phyloP scores from a whole-genome alignment of 1,140 invertebrate species.

The Plutomurus gul region DNA sequence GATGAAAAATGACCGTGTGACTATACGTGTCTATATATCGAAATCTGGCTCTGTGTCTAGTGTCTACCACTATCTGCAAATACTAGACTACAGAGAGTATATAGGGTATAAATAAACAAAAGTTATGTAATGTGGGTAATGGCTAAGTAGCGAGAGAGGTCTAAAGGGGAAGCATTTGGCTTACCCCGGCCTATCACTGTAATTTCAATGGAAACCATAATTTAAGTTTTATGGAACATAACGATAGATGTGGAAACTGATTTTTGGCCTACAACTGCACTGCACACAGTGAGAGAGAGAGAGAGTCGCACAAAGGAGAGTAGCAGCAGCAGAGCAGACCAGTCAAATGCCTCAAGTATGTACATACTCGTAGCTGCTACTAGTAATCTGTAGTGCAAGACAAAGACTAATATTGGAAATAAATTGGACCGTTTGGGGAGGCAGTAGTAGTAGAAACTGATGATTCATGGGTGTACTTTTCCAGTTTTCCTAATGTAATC shows the following conservation, averaged over 20 bases:
- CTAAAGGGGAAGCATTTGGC: not conserved
- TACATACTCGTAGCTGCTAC: not conserved
- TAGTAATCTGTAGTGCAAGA: conserved; percentile 24
- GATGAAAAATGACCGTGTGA: too few relatives aligned
- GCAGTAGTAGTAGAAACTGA: not conserved
- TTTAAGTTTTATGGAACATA: conserved; percentile 30
- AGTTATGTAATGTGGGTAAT: not conserved
- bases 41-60: too few relatives aligned
- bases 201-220: conserved; percentile 16
- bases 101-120: not conserved
- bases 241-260: conserved; percentile 26
- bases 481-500: conserved; percentile 18
- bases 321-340: not conserved
- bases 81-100: too few relatives aligned
- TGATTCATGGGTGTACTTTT: conserved; percentile 20
- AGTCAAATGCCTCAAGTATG: not conserved
- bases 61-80: too few relatives aligned
- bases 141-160: not conserved
- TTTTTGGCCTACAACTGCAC: conserved; percentile 17
- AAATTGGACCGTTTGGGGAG: conserved; percentile 25
- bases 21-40: too few relatives aligned
- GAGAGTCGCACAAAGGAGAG: not conserved
- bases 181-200: conserved; percentile 11
- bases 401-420: conserved; percentile 30
- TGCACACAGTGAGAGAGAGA: not conserved